Conservation (phyloP, 1,140 invertebrate genomes). For the Drosophila pallidifrons region DNA sequence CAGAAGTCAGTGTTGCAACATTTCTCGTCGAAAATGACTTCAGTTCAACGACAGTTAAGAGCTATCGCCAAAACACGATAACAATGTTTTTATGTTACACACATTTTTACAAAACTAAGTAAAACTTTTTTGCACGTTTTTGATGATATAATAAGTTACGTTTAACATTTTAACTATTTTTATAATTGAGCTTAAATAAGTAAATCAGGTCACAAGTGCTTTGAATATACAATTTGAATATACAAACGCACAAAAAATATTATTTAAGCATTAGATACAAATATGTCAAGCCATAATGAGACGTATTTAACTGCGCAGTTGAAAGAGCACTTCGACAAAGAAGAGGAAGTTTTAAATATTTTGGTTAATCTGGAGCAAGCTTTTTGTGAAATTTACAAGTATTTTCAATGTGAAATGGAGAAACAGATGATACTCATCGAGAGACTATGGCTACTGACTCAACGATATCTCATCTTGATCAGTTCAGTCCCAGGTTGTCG, state of each 20-base stretch:
- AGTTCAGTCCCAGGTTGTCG: constrained; percentile 61
- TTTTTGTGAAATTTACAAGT: constrained; percentile 49
- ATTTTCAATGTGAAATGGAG: constrained; percentile 55
- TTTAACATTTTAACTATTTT: no score
- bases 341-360: constrained; percentile 51
- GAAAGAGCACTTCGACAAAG: constrained; percentile 58
- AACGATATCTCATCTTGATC: constrained; percentile 66
- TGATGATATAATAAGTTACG: no score
- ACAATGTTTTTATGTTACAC: no score
- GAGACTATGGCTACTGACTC: constrained; percentile 62
- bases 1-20: no score
- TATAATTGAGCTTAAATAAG: no score
- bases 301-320: constrained; percentile 57
- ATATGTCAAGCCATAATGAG: constrained; percentile 16
- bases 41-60: no score
- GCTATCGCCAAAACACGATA: no score
- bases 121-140: no score
- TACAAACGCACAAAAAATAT: constrained; percentile 12
- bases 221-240: constrained; percentile 52
- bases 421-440: constrained; percentile 56
- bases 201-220: constrained; percentile 2
- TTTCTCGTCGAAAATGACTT: no score
- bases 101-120: no score
- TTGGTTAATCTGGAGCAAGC: constrained; percentile 49
- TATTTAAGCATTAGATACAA: not conserved